phyloP scores from a whole-genome alignment of 1,140 invertebrate species.

The Achatina immaculata region DNA sequence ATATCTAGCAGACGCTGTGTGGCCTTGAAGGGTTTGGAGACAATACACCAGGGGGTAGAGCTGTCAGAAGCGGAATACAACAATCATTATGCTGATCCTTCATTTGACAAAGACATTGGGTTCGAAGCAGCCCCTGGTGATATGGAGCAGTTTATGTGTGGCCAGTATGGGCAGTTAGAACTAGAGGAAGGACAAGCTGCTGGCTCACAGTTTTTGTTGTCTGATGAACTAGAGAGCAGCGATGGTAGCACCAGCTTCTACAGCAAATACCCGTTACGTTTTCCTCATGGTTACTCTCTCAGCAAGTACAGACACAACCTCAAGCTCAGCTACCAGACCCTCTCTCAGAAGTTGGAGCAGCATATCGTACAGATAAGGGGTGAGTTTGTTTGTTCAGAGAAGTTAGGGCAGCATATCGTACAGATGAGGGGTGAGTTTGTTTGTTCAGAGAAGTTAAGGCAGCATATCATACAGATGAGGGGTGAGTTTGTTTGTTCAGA shows the following conservation, averaged over 20 bases:
- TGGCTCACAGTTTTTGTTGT: constrained; percentile 10
- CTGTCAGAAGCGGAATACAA: constrained; percentile 25
- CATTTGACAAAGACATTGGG: constrained; percentile 36
- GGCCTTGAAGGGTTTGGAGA: constrained; percentile 44
- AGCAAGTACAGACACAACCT: constrained; percentile 54
- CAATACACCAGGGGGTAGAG: constrained; percentile 53
- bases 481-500: no score
- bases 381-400: constrained; percentile 20
- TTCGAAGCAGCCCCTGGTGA: constrained; percentile 36
- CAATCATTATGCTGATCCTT: constrained; percentile 21
- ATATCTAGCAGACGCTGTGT: constrained; percentile 28
- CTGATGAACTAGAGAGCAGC: constrained; percentile 34
- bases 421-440: constrained; percentile 40
- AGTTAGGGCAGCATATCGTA: constrained; percentile 57
- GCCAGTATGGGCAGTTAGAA: constrained; percentile 33
- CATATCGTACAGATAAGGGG: constrained; percentile 55
- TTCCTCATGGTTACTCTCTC: constrained; percentile 46
- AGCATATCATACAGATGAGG: no score
- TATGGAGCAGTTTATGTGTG: constrained; percentile 15
- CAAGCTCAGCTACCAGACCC: constrained; percentile 62
- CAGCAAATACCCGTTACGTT: constrained; percentile 52
- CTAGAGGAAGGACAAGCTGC: constrained; percentile 26
- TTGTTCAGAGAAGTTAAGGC: no score
- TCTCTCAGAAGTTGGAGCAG: constrained; percentile 57
- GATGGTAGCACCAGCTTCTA: constrained; percentile 45